phyloP scores from a whole-genome alignment of 2,113 vertebrate genomes.

The Corynorhinus townsendii region DNA sequence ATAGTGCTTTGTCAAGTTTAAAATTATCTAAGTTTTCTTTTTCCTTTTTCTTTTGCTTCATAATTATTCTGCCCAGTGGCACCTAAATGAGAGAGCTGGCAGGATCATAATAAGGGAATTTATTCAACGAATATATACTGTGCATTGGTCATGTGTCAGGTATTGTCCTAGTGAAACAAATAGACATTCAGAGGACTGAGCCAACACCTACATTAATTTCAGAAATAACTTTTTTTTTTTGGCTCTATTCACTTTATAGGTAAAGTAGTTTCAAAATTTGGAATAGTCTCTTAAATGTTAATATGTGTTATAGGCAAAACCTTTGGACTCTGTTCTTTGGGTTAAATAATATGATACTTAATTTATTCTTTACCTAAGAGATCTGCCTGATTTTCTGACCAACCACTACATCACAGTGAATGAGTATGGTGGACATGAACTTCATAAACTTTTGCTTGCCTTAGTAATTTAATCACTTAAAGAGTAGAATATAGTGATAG shows the following conservation, averaged over 20 bases:
- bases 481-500: background rate
- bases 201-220: background rate
- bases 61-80: conserved; percentile 31
- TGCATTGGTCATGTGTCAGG: background rate
- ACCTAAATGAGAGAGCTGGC: conserved; percentile 21
- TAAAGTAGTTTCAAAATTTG: conserved; percentile 10
- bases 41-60: background rate
- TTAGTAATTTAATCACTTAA: background rate
- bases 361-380: background rate
- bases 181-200: background rate
- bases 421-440: background rate
- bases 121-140: background rate
- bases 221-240: conserved; percentile 15
- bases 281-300: background rate
- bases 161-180: background rate
- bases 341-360: background rate
- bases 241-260: background rate
- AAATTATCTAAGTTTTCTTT: conserved; percentile 43
- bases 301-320: background rate
- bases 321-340: background rate
- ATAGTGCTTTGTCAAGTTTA: conserved; percentile 49
- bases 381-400: background rate
- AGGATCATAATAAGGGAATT: background rate
- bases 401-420: background rate
- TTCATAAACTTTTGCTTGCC: background rate